Evolutionary conservation across 2,113 vertebrate genomes (phyloP).

Genomic region (Lepisosteus oculatus): DNA sequence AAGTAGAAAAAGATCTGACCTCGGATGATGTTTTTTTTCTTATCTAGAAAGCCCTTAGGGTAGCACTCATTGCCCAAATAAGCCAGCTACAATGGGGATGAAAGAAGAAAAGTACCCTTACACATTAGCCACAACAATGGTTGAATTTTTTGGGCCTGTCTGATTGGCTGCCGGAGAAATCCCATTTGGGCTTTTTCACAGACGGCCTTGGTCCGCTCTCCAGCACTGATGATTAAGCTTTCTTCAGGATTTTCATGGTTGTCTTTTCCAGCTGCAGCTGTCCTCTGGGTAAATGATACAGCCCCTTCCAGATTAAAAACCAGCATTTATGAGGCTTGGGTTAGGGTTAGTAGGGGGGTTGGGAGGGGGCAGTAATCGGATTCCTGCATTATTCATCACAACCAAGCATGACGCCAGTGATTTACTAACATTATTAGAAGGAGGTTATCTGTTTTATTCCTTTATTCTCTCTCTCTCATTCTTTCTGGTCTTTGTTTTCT

Average conservation of each 20-base stretch:
- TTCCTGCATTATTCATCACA: constrained; percentile 39
- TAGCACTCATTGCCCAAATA: too few species aligned
- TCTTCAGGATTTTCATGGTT: constrained; percentile 51
- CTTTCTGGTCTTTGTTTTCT: background rate
- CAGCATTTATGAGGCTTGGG: constrained; percentile 3
- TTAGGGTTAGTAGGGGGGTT: constrained; percentile 31
- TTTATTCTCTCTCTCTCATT: background rate
- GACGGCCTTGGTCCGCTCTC: background rate
- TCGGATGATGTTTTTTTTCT: too few species aligned
- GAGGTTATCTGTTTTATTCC: background rate
- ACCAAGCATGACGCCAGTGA: constrained; percentile 40
- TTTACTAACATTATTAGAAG: constrained; percentile 30
- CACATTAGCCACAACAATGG: too few species aligned
- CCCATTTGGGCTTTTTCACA: constrained; percentile 45
- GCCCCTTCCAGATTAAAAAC: constrained; percentile 19
- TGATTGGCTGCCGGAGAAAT: constrained; percentile 43
- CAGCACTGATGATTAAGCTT: constrained; percentile 41
- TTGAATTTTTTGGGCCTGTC: background rate
- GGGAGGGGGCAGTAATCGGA: constrained; percentile 27
- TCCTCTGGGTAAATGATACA: constrained; percentile 23
- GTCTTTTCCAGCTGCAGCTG: constrained; percentile 48
- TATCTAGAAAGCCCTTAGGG: too few species aligned
- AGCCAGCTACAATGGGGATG: too few species aligned
- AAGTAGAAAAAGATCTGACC: too few species aligned
- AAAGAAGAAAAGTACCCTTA: too few species aligned